Percentiles rank a stretch among this genome's conserved stretches.
Conservation (phyloP, 2,888 invertebrate genomes). For the Dynastes tityus region DNA sequence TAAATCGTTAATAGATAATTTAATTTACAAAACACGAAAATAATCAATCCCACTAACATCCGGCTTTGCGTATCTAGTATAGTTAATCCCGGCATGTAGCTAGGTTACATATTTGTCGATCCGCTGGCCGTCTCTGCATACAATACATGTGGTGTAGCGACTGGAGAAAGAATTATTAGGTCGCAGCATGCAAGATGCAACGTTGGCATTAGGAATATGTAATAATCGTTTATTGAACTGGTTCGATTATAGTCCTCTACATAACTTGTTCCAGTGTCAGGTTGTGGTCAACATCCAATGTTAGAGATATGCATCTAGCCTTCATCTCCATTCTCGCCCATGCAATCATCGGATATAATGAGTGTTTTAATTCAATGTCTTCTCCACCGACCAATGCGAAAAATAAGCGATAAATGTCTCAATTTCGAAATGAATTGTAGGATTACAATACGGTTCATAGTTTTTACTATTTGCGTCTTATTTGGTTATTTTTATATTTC, state of each 20-base stretch:
- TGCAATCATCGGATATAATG: slow-evolving; percentile 62
- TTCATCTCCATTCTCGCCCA: slow-evolving; percentile 53
- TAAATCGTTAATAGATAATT: slow-evolving; percentile 40
- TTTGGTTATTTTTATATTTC: no score
- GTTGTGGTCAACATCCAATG: slow-evolving; percentile 53
- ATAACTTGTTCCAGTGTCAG: slow-evolving; percentile 61
- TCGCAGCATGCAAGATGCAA: slow-evolving; percentile 55
- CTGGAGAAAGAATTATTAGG: slow-evolving; percentile 55
- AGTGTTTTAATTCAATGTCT: slow-evolving; percentile 67
- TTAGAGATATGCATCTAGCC: slow-evolving; percentile 61
- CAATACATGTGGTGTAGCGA: slow-evolving; percentile 2
- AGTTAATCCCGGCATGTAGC: background rate
- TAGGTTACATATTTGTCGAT: slow-evolving; percentile 12
- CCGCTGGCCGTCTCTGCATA: background rate
- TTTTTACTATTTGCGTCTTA: no score
- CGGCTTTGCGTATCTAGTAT: slow-evolving; percentile 8
- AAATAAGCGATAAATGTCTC: slow-evolving; percentile 66
- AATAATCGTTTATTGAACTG: slow-evolving; percentile 61
- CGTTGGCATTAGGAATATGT: slow-evolving; percentile 54
- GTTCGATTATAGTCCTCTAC: slow-evolving; percentile 62
- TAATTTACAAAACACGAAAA: slow-evolving; percentile 38
- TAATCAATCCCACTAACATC: slow-evolving; percentile 9
- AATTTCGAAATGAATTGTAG: slow-evolving; percentile 57
- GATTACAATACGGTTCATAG: background rate
- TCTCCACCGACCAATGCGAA: slow-evolving; percentile 60